Evolutionary conservation across 1,140 invertebrate genomes (phyloP).

Genomic region (Lysiphlebus fabarum): DNA sequence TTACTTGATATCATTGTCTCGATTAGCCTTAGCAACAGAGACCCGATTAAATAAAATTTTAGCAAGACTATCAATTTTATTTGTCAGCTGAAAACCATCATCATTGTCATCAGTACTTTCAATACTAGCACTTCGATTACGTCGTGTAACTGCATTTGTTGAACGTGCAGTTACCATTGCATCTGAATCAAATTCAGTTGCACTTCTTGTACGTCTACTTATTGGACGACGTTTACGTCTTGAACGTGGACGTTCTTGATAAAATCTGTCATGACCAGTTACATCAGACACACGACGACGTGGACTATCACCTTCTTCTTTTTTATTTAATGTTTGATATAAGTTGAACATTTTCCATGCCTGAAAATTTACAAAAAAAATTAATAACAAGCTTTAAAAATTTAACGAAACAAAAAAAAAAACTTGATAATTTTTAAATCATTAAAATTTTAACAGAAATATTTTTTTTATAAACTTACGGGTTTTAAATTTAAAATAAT

Average conservation of each 20-base stretch:
- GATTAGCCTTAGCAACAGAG: conserved; percentile 39
- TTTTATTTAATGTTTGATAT: conserved; percentile 69
- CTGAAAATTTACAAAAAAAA: no score
- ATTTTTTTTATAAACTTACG: no score
- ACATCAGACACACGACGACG: conserved; percentile 58
- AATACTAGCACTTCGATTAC: conserved; percentile 48
- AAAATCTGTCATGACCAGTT: conserved; percentile 74
- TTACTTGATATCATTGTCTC: conserved; percentile 42
- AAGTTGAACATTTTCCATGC: conserved; percentile 68
- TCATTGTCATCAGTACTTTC: conserved; percentile 43
- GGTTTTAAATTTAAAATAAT: no score
- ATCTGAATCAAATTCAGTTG: conserved; percentile 67
- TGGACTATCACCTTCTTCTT: conserved; percentile 57
- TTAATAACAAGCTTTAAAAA: no score
- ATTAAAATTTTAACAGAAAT: no score
- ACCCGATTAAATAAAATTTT: conserved; percentile 50
- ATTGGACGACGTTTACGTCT: conserved; percentile 57
- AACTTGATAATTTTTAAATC: no score
- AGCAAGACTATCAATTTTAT: conserved; percentile 51
- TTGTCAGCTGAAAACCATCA: conserved; percentile 45
- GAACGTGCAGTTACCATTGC: conserved; percentile 61
- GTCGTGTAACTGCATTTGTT: conserved; percentile 30
- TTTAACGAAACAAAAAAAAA: no score
- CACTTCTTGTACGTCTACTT: conserved; percentile 67
- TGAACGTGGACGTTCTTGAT: conserved; percentile 63